Conservation (phyloP, 2,888 invertebrate species). For the Melitaea athalia region DNA sequence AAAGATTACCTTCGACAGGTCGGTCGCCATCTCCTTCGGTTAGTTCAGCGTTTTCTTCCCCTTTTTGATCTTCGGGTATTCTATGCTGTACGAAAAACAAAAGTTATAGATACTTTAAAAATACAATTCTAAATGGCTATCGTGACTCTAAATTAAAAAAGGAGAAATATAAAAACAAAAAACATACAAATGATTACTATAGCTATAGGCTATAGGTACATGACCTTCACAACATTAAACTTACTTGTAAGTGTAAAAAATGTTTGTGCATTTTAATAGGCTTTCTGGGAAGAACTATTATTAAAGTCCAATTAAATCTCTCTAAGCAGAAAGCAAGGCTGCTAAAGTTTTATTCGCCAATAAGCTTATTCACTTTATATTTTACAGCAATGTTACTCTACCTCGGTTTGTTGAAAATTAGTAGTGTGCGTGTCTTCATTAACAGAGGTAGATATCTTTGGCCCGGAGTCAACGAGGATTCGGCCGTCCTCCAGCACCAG, state of each 20-base stretch:
- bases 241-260: no score
- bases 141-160: no score
- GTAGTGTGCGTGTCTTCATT: conserved; percentile 95
- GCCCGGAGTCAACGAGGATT: conserved; percentile 94
- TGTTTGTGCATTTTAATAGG: no score
- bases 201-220: no score
- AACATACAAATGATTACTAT: no score
- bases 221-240: no score
- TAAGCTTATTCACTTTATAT: background rate
- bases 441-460: conserved; percentile 94
- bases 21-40: conserved; percentile 51
- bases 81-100: conserved; percentile 61
- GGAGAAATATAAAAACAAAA: no score
- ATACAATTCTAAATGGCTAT: no score
- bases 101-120: background rate
- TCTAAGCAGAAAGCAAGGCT: no score
- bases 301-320: no score
- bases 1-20: conserved; percentile 56
- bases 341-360: no score
- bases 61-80: conserved; percentile 67
- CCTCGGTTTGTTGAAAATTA: conserved; percentile 94
- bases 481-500: conserved; percentile 94
- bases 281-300: no score
- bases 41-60: conserved; percentile 48
- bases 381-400: conserved; percentile 46